Evolutionary conservation across 1,140 invertebrate species (phyloP).

Genomic region (Pseudomyrmex gracilis): DNA sequence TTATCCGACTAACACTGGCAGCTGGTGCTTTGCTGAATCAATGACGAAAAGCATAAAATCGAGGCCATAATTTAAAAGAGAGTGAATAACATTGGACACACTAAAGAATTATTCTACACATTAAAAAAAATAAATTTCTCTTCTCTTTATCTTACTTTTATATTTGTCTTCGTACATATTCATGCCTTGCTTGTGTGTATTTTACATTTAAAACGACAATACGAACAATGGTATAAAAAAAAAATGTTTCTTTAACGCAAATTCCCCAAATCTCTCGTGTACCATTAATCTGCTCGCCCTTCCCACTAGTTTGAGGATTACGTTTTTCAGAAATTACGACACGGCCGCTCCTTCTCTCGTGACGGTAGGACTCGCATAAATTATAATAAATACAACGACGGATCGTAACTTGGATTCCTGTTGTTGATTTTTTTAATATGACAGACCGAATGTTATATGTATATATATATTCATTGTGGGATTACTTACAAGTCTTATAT

Average conservation of each 20-base stretch:
- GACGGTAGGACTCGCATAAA: background rate
- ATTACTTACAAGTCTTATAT: constrained; percentile 11
- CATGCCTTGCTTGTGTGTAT: background rate
- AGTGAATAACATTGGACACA: background rate
- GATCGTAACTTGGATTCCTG: background rate
- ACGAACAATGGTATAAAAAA: background rate
- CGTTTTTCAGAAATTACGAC: background rate
- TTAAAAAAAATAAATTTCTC: background rate
- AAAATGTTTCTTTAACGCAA: constrained; percentile 14
- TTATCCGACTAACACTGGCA: constrained; percentile 28
- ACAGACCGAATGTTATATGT: background rate
- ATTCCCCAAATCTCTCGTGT: background rate
- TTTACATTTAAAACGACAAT: background rate
- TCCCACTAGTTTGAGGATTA: background rate
- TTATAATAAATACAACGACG: constrained; percentile 20
- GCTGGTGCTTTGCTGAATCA: constrained; percentile 2
- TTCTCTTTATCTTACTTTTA: background rate
- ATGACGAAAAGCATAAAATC: constrained; percentile 19
- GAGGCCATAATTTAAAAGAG: background rate
- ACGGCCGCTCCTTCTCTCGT: background rate
- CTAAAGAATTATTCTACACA: too few relatives aligned
- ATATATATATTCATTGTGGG: constrained; percentile 20
- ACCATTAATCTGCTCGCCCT: constrained; percentile 1
- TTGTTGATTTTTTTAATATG: constrained; percentile 9
- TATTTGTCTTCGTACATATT: background rate